These are phyloP conservation scores for Orthosia incerta DNA, from an alignment of 2,888 invertebrate species.

Conservation along the genomic window DNA sequence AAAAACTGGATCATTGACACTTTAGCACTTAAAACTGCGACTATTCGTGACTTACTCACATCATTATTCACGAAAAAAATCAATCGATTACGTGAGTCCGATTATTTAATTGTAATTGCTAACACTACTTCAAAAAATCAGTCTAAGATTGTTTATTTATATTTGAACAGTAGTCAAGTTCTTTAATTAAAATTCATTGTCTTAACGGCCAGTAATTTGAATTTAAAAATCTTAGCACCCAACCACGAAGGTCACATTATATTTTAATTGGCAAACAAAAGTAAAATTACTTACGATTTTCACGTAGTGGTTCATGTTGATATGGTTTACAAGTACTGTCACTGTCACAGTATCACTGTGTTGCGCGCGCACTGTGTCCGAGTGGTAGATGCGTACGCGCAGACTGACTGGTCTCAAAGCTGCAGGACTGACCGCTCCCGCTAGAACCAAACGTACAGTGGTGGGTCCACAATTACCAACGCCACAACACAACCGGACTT, in stretches of 20 bases:
- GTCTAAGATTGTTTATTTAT: constrained; percentile 39
- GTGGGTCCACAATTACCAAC: constrained; percentile 82
- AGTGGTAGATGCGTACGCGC: constrained; percentile 79
- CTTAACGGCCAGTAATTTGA: constrained; percentile 23
- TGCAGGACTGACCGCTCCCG: constrained; percentile 77
- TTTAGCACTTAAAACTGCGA: constrained; percentile 33
- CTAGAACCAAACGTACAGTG: constrained; percentile 85
- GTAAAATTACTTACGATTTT: constrained; percentile 83
- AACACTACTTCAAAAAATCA: constrained; percentile 14
- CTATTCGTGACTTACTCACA: constrained; percentile 33
- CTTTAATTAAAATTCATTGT: constrained; percentile 27
- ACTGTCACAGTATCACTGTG: constrained; percentile 85
- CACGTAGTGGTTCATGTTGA: constrained; percentile 84
- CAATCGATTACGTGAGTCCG: constrained; percentile 35
- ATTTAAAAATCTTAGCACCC: constrained; percentile 10
- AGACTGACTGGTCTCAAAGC: constrained; percentile 76
- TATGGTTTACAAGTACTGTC: constrained; percentile 68
- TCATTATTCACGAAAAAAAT: constrained; percentile 35
- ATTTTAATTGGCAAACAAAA: constrained; percentile 31
- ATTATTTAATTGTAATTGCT: constrained; percentile 37
- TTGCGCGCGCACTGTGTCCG: constrained; percentile 78
- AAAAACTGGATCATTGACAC: constrained; percentile 65
- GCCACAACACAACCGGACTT: constrained; percentile 69
- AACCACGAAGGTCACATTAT: constrained; percentile 12
- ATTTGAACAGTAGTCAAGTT: constrained; percentile 4